Evolutionary conservation across 30 jellyfish, hydroid and myxozoan species (phyloP).

Genomic region (Hydractinia symbiolongicarpus): DNA sequence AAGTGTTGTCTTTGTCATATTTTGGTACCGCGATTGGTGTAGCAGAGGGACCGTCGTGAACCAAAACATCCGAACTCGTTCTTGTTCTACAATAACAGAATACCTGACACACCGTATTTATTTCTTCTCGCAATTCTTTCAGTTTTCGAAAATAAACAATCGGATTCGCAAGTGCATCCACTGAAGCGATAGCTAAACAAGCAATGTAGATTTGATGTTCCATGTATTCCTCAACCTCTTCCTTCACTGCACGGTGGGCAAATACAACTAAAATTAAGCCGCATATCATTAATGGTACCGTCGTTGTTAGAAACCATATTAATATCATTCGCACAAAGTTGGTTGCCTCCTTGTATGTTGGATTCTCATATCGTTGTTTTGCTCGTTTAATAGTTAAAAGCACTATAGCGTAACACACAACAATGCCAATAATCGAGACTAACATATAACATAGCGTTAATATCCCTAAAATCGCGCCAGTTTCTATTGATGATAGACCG

Average conservation of each 20-base stretch:
- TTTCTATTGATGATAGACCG: neutral
- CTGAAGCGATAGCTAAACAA: neutral
- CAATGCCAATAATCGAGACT: slow-evolving; percentile 1
- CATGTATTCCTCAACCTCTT: neutral
- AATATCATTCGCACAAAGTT: slow-evolving; percentile 8
- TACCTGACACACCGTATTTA: too few species aligned
- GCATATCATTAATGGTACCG: slow-evolving; percentile 9
- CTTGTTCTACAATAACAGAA: too few species aligned
- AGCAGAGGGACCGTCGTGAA: too few species aligned
- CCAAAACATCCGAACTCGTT: too few species aligned
- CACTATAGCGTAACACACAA: slow-evolving; percentile 13
- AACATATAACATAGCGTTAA: slow-evolving; percentile 3
- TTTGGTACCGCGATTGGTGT: too few species aligned
- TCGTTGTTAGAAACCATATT: slow-evolving; percentile 22
- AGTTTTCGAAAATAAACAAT: slow-evolving; percentile 5
- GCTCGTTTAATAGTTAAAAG: slow-evolving; percentile 13
- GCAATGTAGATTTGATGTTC: slow-evolving; percentile 25
- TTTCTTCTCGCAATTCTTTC: neutral
- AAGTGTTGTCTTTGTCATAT: too few species aligned
- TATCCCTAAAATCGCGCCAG: neutral
- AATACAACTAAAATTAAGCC: slow-evolving; percentile 19
- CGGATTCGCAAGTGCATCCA: slow-evolving; percentile 21
- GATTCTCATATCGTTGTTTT: slow-evolving; percentile 9
- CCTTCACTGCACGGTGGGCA: neutral
- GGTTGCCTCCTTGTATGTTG: slow-evolving; percentile 15